Percentiles rank a stretch among this genome's conserved stretches.
Evolutionary conservation across 2,888 invertebrate genomes (phyloP).

Genomic region (Tetanocera ferruginea): DNA sequence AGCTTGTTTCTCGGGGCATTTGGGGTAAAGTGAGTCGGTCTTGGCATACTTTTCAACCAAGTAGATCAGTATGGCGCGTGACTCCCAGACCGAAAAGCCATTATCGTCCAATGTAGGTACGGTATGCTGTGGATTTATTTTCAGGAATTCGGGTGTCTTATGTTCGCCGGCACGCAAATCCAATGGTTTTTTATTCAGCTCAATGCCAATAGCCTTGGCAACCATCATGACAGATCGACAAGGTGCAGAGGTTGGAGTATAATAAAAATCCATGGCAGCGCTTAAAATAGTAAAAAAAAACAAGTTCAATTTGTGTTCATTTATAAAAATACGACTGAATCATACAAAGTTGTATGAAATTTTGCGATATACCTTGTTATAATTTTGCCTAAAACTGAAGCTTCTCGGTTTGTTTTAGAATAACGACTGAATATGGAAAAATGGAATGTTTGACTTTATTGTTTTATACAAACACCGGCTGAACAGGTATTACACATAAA

Average conservation of each 20-base stretch:
- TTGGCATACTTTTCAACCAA: constrained; percentile 83
- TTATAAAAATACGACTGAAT: too few species aligned
- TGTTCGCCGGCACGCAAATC: constrained; percentile 76
- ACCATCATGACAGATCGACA: constrained; percentile 75
- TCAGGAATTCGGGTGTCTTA: constrained; percentile 76
- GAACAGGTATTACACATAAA: too few species aligned
- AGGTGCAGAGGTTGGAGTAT: constrained; percentile 74
- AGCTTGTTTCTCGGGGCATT: constrained; percentile 80
- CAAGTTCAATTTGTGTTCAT: too few species aligned
- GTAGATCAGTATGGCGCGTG: constrained; percentile 84
- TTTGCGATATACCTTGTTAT: too few species aligned
- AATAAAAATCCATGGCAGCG: constrained; percentile 74
- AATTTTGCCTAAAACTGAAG: too few species aligned
- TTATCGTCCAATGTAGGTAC: constrained; percentile 86
- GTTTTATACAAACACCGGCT: too few species aligned
- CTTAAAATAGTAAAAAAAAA: not conserved
- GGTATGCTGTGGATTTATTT: constrained; percentile 85
- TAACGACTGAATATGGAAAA: too few species aligned
- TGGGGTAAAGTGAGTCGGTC: constrained; percentile 79
- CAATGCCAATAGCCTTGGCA: constrained; percentile 76
- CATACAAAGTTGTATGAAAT: too few species aligned
- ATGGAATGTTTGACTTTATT: too few species aligned
- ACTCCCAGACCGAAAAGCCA: constrained; percentile 84
- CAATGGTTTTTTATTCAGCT: constrained; percentile 74
- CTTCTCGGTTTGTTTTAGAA: too few species aligned